These are phyloP conservation scores for Drosophila nigritarsus DNA, from an alignment of 2,888 invertebrate species.

Conservation along the genomic window DNA sequence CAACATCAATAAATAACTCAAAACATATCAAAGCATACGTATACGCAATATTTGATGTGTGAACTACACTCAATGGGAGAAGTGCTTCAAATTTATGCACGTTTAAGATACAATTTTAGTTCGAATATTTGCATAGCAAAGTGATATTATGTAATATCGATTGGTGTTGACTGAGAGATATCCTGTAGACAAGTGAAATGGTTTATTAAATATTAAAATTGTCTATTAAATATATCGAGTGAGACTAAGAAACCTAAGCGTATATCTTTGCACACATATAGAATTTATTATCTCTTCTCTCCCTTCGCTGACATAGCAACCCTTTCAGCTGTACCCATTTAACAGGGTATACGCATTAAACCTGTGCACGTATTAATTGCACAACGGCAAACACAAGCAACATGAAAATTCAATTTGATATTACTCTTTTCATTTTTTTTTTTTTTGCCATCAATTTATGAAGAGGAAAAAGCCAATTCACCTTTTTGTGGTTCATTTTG, in stretches of 20 bases:
- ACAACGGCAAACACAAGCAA: background rate
- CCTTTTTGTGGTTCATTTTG: conserved; percentile 5
- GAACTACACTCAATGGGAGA: conserved; percentile 31
- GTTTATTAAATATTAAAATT: background rate
- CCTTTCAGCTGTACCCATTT: background rate
- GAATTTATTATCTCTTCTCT: background rate
- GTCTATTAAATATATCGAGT: background rate
- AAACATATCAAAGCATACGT: conserved; percentile 32
- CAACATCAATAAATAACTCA: conserved; percentile 46
- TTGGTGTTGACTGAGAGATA: background rate
- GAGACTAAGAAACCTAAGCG: background rate
- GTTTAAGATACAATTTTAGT: conserved; percentile 22
- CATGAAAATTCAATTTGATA: background rate
- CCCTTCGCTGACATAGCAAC: background rate
- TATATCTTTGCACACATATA: background rate
- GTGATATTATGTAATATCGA: too few relatives aligned
- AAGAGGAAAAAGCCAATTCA: background rate
- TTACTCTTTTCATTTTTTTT: background rate
- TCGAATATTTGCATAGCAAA: conserved; percentile 5
- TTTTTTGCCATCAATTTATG: background rate
- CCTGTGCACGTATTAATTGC: background rate
- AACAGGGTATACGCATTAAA: background rate
- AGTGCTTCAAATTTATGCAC: background rate
- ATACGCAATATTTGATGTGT: conserved; percentile 51
- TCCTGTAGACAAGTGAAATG: background rate